Percentiles rank a stretch among this genome's conserved stretches.
Evolutionary conservation across 1,140 invertebrate species (phyloP).

Genomic region (Diachasma alloeum): DNA sequence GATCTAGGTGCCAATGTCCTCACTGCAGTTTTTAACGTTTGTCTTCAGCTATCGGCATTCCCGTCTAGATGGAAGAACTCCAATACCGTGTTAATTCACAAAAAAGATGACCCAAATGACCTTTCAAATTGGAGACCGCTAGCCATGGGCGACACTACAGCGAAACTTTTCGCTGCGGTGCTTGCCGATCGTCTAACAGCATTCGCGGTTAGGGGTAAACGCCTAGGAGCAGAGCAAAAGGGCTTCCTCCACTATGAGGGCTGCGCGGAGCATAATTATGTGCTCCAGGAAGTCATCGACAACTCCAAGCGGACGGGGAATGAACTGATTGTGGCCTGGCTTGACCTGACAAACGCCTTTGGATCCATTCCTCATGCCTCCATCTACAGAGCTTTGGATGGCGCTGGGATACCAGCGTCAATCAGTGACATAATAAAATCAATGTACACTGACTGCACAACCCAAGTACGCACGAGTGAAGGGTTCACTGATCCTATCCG

Average conservation of each 20-base stretch:
- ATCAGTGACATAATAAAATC: conserved; percentile 34
- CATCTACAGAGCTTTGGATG: conserved; percentile 30
- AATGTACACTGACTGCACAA: conserved; percentile 30
- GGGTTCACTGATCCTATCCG: conserved; percentile 42
- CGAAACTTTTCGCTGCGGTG: conserved; percentile 13
- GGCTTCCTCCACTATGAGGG: conserved; percentile 45
- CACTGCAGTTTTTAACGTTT: neutral
- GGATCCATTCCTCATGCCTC: conserved; percentile 46
- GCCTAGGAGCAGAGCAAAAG: conserved; percentile 37
- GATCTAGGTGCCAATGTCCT: neutral
- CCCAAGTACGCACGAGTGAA: conserved; percentile 16
- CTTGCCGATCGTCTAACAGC: neutral
- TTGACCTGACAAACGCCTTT: conserved; percentile 50
- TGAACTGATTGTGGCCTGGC: conserved; percentile 44
- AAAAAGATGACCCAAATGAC: too few species aligned
- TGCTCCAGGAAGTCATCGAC: conserved; percentile 36
- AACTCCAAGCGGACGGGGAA: conserved; percentile 27
- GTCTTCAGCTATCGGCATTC: neutral
- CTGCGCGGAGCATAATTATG: conserved; percentile 45
- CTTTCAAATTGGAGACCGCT: conserved; percentile 47
- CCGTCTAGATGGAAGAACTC: neutral
- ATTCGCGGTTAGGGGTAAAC: neutral
- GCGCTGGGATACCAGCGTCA: conserved; percentile 4
- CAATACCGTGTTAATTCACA: conserved; percentile 25
- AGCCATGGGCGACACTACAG: conserved; percentile 31